Evolutionary conservation across 2,888 invertebrate species (phyloP).

Genomic region (Phlogophora meticulosa): DNA sequence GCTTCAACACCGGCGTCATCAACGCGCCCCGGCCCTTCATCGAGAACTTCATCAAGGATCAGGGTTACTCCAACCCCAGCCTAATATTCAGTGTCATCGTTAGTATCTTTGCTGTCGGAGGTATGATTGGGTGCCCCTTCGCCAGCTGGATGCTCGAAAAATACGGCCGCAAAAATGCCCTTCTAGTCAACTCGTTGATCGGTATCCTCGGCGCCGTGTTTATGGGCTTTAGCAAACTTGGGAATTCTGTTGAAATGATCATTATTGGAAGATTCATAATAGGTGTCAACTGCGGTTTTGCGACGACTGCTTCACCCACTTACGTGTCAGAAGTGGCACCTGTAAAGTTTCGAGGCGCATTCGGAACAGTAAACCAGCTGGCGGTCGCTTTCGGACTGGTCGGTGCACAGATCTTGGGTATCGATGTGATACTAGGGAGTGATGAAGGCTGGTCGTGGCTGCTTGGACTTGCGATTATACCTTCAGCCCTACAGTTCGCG

Average conservation of each 20-base stretch:
- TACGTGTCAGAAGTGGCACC: slow-evolving; percentile 89
- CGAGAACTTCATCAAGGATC: slow-evolving; percentile 91
- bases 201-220: slow-evolving; percentile 92
- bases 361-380: slow-evolving; percentile 88
- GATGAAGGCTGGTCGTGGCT: slow-evolving; percentile 87
- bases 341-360: slow-evolving; percentile 84
- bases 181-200: slow-evolving; percentile 92
- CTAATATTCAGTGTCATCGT: slow-evolving; percentile 93
- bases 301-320: slow-evolving; percentile 88
- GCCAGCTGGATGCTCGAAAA: slow-evolving; percentile 94
- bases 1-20: slow-evolving; percentile 94
- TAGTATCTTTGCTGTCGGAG: slow-evolving; percentile 94
- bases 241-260: slow-evolving; percentile 93
- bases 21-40: slow-evolving; percentile 93
- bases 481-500: slow-evolving; percentile 82
- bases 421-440: slow-evolving; percentile 86
- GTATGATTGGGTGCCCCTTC: slow-evolving; percentile 94
- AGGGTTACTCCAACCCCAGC: slow-evolving; percentile 88
- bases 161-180: slow-evolving; percentile 93
- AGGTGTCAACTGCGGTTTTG: slow-evolving; percentile 94
- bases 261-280: slow-evolving; percentile 94
- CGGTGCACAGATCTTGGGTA: slow-evolving; percentile 86
- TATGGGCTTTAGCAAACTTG: slow-evolving; percentile 93
- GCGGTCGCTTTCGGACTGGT: slow-evolving; percentile 88
- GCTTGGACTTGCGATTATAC: slow-evolving; percentile 85